Conservation (phyloP, 2,888 invertebrate genomes). For the Caradrina kadenii region DNA sequence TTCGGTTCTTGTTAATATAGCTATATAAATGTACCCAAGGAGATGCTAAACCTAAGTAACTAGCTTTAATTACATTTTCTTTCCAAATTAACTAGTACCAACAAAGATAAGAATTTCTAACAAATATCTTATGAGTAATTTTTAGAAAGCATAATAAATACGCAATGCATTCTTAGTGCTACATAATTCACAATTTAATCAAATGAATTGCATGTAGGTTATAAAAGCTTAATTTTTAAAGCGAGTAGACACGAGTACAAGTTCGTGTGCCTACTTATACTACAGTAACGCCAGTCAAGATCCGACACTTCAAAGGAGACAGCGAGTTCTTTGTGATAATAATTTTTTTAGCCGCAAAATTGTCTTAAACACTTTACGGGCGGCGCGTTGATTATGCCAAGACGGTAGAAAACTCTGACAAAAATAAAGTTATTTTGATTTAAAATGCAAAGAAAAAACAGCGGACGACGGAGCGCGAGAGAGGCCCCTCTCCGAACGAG, state of each 20-base stretch:
- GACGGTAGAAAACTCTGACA: slow-evolving; percentile 82
- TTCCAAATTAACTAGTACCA: neutral
- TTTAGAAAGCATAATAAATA: neutral
- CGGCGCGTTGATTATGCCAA: slow-evolving; percentile 85
- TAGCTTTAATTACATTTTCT: neutral
- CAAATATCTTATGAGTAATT: neutral
- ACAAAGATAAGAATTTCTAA: neutral
- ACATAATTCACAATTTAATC: too few relatives aligned
- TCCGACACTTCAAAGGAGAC: slow-evolving; percentile 77
- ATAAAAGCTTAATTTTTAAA: slow-evolving; percentile 3
- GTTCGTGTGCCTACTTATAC: neutral
- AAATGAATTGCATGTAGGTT: neutral
- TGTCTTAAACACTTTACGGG: slow-evolving; percentile 85
- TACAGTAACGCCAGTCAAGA: slow-evolving; percentile 51
- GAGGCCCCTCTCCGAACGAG: slow-evolving; percentile 66
- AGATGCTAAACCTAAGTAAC: neutral
- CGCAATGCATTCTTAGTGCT: too few relatives aligned
- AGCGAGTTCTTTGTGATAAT: slow-evolving; percentile 77
- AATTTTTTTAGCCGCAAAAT: slow-evolving; percentile 81
- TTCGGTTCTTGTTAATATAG: neutral
- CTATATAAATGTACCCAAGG: neutral
- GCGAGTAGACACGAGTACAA: slow-evolving; percentile 2
- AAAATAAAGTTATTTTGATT: slow-evolving; percentile 88
- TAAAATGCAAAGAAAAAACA: slow-evolving; percentile 87
- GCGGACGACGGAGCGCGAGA: slow-evolving; percentile 65